Conservation (phyloP, 2,888 invertebrate genomes). For the Galeruca laticollis region DNA sequence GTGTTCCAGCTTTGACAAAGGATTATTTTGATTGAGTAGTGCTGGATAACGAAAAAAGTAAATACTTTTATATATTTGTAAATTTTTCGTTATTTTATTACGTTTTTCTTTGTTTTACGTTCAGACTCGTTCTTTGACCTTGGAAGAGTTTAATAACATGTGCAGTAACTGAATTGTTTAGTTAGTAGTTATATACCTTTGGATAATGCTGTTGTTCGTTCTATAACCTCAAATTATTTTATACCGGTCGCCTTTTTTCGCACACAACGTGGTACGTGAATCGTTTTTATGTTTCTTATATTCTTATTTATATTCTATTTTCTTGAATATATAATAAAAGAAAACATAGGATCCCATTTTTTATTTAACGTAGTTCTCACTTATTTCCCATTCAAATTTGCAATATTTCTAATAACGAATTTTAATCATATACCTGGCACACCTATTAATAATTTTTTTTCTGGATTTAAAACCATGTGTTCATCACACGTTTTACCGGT, state of each 20-base stretch:
- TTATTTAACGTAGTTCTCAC: too few species aligned
- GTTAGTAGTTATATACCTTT: conserved; percentile 6
- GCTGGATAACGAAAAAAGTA: conserved; percentile 47
- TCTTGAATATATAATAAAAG: too few species aligned
- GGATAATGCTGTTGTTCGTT: conserved; percentile 21
- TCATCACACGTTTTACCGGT: conserved; percentile 11
- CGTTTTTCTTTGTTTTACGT: conserved; percentile 31
- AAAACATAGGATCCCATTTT: too few species aligned
- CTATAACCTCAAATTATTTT: conserved; percentile 35
- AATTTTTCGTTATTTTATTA: conserved; percentile 27
- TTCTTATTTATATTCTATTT: too few species aligned
- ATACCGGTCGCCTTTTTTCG: conserved; percentile 22
- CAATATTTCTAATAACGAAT: neutral
- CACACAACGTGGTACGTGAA: conserved; percentile 2
- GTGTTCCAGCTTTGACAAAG: conserved; percentile 42
- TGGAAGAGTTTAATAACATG: conserved; percentile 36
- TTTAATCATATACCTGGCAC: neutral
- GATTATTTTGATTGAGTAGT: conserved; percentile 40
- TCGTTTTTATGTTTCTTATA: neutral
- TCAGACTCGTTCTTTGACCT: conserved; percentile 25
- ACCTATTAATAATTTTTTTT: conserved; percentile 6
- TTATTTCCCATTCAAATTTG: too few species aligned
- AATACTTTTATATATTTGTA: conserved; percentile 39
- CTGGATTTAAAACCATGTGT: conserved; percentile 5
- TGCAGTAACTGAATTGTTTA: conserved; percentile 23